Conservation (phyloP, 2,113 vertebrate genomes). For the Perca fluviatilis region DNA sequence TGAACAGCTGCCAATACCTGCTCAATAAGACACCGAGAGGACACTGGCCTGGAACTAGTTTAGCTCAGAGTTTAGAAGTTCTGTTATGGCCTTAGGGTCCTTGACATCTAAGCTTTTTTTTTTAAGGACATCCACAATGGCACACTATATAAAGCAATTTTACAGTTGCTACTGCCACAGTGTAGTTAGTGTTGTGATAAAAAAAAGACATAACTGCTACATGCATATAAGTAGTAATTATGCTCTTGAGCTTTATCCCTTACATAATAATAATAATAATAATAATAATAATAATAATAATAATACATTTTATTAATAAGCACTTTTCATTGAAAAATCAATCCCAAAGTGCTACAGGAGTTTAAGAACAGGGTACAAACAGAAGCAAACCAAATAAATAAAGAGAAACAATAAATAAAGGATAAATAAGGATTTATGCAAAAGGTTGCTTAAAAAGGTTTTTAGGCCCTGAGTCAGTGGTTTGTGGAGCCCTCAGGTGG, state of each 20-base stretch:
- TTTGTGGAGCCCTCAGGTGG: too few species aligned
- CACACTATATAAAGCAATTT: constrained; percentile 11
- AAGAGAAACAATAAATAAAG: too few species aligned
- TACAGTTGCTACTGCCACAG: not conserved
- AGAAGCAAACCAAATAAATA: too few species aligned
- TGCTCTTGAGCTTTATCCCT: not conserved
- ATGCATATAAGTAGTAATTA: not conserved
- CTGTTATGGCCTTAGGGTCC: constrained; percentile 16
- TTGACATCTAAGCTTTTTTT: not conserved
- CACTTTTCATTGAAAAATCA: too few species aligned
- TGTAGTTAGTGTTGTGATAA: not conserved
- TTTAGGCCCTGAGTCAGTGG: too few species aligned
- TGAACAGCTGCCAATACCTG: constrained; percentile 70
- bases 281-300: too few species aligned
- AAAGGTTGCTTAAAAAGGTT: too few species aligned
- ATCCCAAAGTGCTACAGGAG: too few species aligned
- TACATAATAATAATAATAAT: not conserved
- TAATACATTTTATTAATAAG: too few species aligned
- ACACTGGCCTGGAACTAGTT: constrained; percentile 49
- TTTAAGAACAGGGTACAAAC: too few species aligned
- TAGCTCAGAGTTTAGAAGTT: constrained; percentile 59
- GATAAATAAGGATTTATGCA: too few species aligned
- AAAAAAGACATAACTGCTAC: not conserved
- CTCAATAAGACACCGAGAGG: constrained; percentile 73
- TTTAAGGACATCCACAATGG: not conserved